Percentiles rank a stretch among this genome's conserved stretches.
Evolutionary conservation across 2,888 invertebrate species (phyloP).

Genomic region (Gasteruption jaculator): DNA sequence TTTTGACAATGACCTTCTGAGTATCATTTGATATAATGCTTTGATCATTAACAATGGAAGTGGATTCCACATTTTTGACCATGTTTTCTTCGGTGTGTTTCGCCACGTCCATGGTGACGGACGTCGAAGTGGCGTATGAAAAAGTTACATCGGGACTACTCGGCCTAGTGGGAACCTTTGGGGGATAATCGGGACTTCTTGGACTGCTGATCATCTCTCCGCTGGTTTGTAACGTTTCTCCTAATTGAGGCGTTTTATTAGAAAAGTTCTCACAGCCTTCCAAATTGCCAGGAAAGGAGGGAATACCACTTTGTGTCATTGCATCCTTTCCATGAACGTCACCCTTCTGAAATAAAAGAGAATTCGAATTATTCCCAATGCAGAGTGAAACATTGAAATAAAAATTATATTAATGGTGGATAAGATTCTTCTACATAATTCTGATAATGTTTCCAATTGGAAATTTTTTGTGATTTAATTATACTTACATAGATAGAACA

Average conservation of each 20-base stretch:
- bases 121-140: slow-evolving; percentile 20
- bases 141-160: slow-evolving; percentile 34
- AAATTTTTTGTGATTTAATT: neutral
- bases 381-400: slow-evolving; percentile 1
- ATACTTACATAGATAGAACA: slow-evolving; percentile 24
- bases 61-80: no score
- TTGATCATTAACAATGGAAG: no score
- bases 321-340: slow-evolving; percentile 26
- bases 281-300: slow-evolving; percentile 22
- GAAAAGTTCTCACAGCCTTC: slow-evolving; percentile 40
- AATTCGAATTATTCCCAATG: neutral
- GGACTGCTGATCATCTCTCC: slow-evolving; percentile 41
- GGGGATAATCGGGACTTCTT: slow-evolving; percentile 47
- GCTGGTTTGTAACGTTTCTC: slow-evolving; percentile 41
- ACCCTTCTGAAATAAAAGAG: slow-evolving; percentile 27
- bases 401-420: neutral
- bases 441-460: no score
- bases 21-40: no score
- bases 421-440: neutral
- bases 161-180: slow-evolving; percentile 38
- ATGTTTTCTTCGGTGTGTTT: slow-evolving; percentile 23
- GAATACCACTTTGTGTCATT: slow-evolving; percentile 16
- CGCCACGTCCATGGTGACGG: slow-evolving; percentile 28
- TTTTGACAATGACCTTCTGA: no score
- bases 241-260: slow-evolving; percentile 40